These are phyloP conservation scores for Otolemur crassicaudatus DNA, from an alignment of 2,797 vertebrate species.

Conservation along the genomic window DNA sequence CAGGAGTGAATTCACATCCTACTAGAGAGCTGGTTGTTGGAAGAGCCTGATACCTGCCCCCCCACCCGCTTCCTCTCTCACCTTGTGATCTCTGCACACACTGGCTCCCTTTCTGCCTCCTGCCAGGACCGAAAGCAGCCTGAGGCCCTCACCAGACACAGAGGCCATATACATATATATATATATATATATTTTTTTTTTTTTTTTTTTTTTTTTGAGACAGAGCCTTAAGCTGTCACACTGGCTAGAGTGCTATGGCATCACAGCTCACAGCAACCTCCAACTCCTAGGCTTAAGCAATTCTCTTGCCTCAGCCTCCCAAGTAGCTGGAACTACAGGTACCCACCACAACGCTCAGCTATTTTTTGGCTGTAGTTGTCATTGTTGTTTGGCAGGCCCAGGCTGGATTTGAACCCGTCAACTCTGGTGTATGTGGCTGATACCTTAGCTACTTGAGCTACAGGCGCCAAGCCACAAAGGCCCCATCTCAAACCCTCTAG, in stretches of 20 bases:
- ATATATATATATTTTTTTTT: neutral
- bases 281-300: too few species aligned
- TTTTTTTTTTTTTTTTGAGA: neutral
- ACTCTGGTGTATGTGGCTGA: too few species aligned
- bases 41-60: neutral
- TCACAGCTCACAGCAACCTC: too few species aligned
- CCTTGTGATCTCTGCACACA: neutral
- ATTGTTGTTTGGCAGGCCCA: too few species aligned
- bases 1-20: neutral
- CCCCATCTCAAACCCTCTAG: neutral
- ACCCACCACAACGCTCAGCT: too few species aligned
- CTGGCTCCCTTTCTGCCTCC: neutral
- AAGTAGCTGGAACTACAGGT: too few species aligned
- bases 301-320: too few species aligned
- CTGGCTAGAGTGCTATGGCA: too few species aligned
- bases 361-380: too few species aligned
- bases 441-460: too few species aligned
- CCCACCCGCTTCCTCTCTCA: neutral
- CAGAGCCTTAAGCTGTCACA: too few species aligned
- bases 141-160: neutral
- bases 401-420: too few species aligned
- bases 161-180: neutral
- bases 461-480: neutral
- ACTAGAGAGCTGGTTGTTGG: neutral
- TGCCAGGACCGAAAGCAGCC: neutral